Base-by-base conservation (phyloP, 1,140 invertebrate species). In the Drosophila mauritiana region DNA sequence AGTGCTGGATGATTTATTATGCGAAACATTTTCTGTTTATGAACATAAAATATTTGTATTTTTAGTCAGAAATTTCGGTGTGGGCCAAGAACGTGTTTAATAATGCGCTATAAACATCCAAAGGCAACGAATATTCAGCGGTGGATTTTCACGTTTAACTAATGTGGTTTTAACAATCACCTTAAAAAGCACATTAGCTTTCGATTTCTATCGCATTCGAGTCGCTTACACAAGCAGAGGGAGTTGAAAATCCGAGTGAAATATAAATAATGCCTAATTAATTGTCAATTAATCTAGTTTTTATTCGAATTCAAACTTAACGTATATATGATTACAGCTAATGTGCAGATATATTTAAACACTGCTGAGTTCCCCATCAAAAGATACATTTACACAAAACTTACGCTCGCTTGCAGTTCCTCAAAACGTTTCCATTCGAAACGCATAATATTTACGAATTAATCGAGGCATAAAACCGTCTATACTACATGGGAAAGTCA, bases 1-100 rank as follows among this genome's bases (percentile, higher is more conserved):
- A 63, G 45, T 46, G 58, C 15, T 12, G 6, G 45, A 55, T 83
- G 75, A 83, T 83, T 82, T 58, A 82, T 83, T 70, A 64, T 78
- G 80, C 63, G 59, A 78, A 83, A 69, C 75, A 39, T 58, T 78
- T 46, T 68, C 34, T 43, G 20, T 62, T 77, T 73, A 65, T 22
- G 56, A 22, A 7, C 48, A 67, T 13, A 57, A 67, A 67, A 79
- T 65, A 39, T 13, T 39, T 39, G 4, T 27, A 53, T 51, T 43
- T n/a, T 55, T 15, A 31, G 25, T 31, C 46, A 4, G 46, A 10
- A 22, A 22, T 1, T 10, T 72, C 22, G 79, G 73, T 69, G 22
- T 49, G 62, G 58, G 42, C 42, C 42, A 45, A 45, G 42, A 45
- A 45, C 42, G 15, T 11, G 12, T 45, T 20, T 45, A 45, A 45